phyloP scores from a whole-genome alignment of 2,797 vertebrate genomes.

The Vespertilio murinus region DNA sequence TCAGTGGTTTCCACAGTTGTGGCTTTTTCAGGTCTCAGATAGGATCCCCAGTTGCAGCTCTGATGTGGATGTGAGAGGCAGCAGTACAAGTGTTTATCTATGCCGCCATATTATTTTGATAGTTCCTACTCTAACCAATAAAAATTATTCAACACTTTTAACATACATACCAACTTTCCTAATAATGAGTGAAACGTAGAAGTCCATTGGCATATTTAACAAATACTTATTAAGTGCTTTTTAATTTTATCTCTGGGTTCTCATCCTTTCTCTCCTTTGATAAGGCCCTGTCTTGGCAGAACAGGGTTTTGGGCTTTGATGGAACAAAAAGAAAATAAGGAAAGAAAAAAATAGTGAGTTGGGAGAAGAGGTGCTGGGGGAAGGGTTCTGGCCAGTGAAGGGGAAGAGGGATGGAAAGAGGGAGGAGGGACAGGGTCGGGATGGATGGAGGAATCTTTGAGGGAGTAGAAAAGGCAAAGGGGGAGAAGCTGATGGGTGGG shows the following conservation, averaged over 20 bases:
- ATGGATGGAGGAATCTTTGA: no score
- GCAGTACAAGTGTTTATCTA: no score
- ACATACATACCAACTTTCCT: background rate
- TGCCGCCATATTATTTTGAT: background rate
- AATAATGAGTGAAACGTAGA: background rate
- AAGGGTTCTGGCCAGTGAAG: no score
- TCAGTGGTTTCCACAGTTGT: no score
- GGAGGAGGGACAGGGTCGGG: no score
- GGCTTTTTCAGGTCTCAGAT: no score
- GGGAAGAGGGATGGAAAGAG: no score
- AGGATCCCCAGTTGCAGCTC: no score
- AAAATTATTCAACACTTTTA: background rate
- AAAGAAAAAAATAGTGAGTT: background rate
- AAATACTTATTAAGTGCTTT: background rate
- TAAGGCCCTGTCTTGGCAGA: background rate
- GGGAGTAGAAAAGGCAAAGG: no score
- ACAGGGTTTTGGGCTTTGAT: background rate
- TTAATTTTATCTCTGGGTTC: background rate
- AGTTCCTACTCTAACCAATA: background rate
- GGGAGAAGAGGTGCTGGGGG: no score
- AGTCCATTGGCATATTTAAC: background rate
- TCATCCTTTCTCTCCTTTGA: background rate
- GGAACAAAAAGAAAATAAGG: background rate
- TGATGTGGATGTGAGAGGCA: no score
- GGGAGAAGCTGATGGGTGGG: no score